Evolutionary conservation across 2,888 invertebrate species (phyloP).

Genomic region (Synergus umbraculus): DNA sequence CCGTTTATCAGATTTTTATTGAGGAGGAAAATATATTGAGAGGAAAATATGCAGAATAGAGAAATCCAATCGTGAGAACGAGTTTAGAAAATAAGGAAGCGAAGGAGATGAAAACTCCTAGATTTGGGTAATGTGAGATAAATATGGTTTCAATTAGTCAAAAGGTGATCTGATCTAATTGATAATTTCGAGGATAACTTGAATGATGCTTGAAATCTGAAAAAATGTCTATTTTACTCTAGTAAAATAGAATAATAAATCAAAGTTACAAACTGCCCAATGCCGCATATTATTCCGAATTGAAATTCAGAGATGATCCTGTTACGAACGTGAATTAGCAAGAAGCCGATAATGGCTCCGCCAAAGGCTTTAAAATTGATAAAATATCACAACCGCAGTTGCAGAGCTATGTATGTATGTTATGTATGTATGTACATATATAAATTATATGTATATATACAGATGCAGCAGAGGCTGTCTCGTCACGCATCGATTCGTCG

Average conservation of each 20-base stretch:
- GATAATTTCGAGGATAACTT: too few relatives aligned
- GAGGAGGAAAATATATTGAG: conserved; percentile 11
- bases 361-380: conserved; percentile 58
- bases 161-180: too few relatives aligned
- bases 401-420: conserved; percentile 1
- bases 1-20: conserved; percentile 32
- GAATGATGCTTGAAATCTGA: background rate
- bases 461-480: conserved; percentile 41
- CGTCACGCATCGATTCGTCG: conserved; percentile 52
- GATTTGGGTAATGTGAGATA: background rate
- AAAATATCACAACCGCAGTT: conserved; percentile 55
- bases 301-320: conserved; percentile 66
- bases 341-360: conserved; percentile 62
- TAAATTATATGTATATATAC: conserved; percentile 50
- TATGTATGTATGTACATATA: conserved; percentile 39
- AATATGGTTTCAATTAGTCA: background rate
- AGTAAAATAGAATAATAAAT: conserved; percentile 16
- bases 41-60: conserved; percentile 8
- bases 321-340: conserved; percentile 64
- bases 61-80: conserved; percentile 31
- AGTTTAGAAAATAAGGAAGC: conserved; percentile 1
- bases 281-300: conserved; percentile 48
- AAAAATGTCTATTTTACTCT: background rate
- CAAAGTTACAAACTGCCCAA: conserved; percentile 29
- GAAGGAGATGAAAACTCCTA: background rate